phyloP scores from a whole-genome alignment of 2,797 vertebrate genomes.

The Danio kyathit region DNA sequence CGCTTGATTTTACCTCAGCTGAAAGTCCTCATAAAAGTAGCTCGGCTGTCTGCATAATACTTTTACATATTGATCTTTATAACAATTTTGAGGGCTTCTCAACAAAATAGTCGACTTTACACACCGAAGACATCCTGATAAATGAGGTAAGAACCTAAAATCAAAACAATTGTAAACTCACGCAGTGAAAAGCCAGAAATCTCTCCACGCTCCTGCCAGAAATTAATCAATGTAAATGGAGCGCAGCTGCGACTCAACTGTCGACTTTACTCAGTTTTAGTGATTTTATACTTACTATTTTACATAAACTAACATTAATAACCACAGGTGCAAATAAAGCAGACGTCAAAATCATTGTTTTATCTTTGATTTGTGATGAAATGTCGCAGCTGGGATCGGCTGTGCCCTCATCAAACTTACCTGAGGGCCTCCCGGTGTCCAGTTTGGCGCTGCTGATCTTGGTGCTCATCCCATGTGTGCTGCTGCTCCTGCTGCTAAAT shows the following conservation, averaged over 20 bases:
- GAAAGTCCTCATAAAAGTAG: not conserved
- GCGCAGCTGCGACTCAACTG: slow-evolving; percentile 64
- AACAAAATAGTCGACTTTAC: no score
- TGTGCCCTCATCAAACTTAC: slow-evolving; percentile 57
- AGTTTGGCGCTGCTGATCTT: slow-evolving; percentile 77
- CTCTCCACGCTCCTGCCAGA: not conserved
- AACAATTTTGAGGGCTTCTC: no score
- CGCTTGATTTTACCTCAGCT: not conserved
- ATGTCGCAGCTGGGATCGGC: slow-evolving; percentile 76
- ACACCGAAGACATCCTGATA: no score
- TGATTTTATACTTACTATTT: slow-evolving; percentile 33
- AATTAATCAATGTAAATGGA: slow-evolving; percentile 67
- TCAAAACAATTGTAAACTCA: no score
- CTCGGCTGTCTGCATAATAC: no score
- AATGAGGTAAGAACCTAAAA: no score
- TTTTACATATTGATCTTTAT: no score
- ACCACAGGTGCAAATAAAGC: not conserved
- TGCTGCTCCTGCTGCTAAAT: slow-evolving; percentile 81
- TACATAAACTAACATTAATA: slow-evolving; percentile 16
- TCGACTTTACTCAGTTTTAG: slow-evolving; percentile 13
- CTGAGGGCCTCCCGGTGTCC: slow-evolving; percentile 68
- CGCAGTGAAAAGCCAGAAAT: slow-evolving; percentile 20
- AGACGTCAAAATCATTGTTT: slow-evolving; percentile 39
- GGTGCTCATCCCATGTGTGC: slow-evolving; percentile 80
- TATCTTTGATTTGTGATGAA: slow-evolving; percentile 62